phyloP scores from a whole-genome alignment of 2,888 invertebrate species.

The Amblyteles armatorius region DNA sequence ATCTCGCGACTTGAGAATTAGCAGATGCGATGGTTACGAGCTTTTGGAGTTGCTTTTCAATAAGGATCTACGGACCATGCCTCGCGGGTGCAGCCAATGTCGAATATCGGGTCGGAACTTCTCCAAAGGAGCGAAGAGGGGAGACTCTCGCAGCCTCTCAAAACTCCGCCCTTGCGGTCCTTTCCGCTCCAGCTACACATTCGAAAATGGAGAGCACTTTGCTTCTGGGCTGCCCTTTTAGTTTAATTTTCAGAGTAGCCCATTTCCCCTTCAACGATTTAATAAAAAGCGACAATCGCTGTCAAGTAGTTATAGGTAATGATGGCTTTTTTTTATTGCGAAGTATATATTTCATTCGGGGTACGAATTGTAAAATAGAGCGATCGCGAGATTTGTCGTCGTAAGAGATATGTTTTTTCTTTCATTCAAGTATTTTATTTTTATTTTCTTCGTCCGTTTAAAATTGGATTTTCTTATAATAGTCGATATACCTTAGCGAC shows the following conservation, averaged over 20 bases:
- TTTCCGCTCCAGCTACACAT: neutral
- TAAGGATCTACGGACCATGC: neutral
- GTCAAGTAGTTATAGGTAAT: slow-evolving; percentile 5
- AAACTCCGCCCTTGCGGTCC: slow-evolving; percentile 57
- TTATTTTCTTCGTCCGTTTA: neutral
- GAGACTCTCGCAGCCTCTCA: slow-evolving; percentile 10
- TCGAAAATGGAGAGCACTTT: slow-evolving; percentile 49
- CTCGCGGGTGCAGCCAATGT: slow-evolving; percentile 28
- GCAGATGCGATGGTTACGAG: slow-evolving; percentile 37
- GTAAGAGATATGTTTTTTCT: slow-evolving; percentile 8
- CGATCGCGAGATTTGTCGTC: slow-evolving; percentile 20
- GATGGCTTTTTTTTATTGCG: slow-evolving; percentile 42
- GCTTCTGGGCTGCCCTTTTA: slow-evolving; percentile 31
- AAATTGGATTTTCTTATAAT: neutral
- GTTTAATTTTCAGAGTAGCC: slow-evolving; percentile 10
- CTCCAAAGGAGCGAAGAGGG: slow-evolving; percentile 12
- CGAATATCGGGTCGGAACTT: neutral
- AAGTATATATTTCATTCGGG: slow-evolving; percentile 13
- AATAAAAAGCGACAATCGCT: slow-evolving; percentile 22
- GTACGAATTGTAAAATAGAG: slow-evolving; percentile 21
- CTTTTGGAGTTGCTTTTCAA: slow-evolving; percentile 2
- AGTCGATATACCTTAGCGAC: neutral
- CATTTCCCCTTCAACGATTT: neutral
- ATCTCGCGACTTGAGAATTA: slow-evolving; percentile 42
- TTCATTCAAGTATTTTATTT: neutral